phyloP scores from a whole-genome alignment of 2,888 invertebrate species.

The Andricus quercusramuli region DNA sequence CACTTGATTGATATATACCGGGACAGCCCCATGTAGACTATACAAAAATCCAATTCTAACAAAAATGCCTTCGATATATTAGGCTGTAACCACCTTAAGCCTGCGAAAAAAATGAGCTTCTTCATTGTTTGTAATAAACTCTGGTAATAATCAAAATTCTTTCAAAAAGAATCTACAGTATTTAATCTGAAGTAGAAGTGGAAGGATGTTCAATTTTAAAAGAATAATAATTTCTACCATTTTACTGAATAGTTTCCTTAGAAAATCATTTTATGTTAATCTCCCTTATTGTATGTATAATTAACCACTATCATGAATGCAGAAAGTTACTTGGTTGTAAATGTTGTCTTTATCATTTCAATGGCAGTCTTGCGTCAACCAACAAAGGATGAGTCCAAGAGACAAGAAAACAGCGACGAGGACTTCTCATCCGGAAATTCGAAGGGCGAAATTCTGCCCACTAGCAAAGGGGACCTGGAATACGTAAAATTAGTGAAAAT shows the following conservation, averaged over 20 bases:
- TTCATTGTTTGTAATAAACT: background rate
- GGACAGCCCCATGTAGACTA: too few species aligned
- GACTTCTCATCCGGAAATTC: constrained; percentile 46
- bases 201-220: background rate
- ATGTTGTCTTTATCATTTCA: constrained; percentile 35
- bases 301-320: constrained; percentile 29
- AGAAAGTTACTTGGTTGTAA: constrained; percentile 20
- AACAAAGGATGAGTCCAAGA: constrained; percentile 30
- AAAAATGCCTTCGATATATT: too few species aligned
- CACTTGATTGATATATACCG: too few species aligned
- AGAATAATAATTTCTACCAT: background rate
- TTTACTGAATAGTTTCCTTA: background rate
- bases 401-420: constrained; percentile 28
- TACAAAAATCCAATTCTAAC: too few species aligned
- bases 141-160: background rate
- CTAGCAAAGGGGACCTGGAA: constrained; percentile 76
- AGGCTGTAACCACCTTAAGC: too few species aligned
- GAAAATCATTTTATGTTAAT: constrained; percentile 6
- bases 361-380: constrained; percentile 35
- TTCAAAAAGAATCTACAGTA: background rate
- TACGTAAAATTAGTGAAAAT: constrained; percentile 82
- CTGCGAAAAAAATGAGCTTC: too few species aligned
- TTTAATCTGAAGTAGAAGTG: background rate
- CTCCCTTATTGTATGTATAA: constrained; percentile 1
- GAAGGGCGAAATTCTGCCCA: constrained; percentile 58